Evolutionary conservation across 2,888 invertebrate genomes (phyloP), one percentile per base, ranked within the genome.

Genomic region (Athripsodes cinereus): DNA sequence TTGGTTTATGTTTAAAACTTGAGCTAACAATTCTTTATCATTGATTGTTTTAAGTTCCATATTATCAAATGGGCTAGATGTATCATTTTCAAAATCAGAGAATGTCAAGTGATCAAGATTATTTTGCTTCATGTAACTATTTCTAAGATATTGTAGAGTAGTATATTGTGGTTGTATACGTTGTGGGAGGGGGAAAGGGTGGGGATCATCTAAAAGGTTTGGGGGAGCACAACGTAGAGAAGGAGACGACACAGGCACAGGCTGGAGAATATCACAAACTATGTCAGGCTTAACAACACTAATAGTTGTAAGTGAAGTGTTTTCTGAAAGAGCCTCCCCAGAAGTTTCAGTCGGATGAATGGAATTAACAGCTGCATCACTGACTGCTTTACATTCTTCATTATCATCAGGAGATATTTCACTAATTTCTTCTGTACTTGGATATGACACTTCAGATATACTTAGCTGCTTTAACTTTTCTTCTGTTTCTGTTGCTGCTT

Each of bases 31-130:
- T 72, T 92, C 93, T 82, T 94, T 85, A 69, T 95, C 94, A 75
- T 96, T 94, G 59, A 96, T 88, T 46, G 92, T 91, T 74, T 94
- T 92, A 54, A 96, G 72, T 74, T 92, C 94, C 74, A 93, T 87
- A 75, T 90, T 92, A 76, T 96, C 95, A 75, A 96, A 96, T 0
- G 95, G 95, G 71, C 92, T 93, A 55, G 92, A 91, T 52, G 90
- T 92, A 69, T 93, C 93, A 69, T 89, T 86, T 73, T 95, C 95
- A 77, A 96, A 96, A 72, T 95, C 94, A 63, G 87, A 87, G 69
- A 82, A 77, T 20, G 78, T 78, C 62, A 79, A 66, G 51, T 71
- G 73, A 34, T 78, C 77, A 62, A 78, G 70, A 65, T 78, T 77
- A 57, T 66, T 59, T n/a, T n/a, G n/a, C 40, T 61, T 61, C 31